Conservation (phyloP, 2,888 invertebrate genomes). For the Linnaemya vulpina region DNA sequence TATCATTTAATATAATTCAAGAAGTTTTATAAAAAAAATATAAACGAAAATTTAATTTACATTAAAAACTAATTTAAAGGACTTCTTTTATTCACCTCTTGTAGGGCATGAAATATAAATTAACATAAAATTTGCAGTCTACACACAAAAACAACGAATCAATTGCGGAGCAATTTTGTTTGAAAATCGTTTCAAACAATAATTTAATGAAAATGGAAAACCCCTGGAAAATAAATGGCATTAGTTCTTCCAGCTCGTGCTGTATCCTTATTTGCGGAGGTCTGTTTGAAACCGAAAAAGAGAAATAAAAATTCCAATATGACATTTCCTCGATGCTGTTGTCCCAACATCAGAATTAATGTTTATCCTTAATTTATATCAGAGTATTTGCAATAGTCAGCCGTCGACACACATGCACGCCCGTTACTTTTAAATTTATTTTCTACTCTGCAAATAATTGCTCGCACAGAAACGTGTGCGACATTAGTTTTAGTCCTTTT, state of each 20-base stretch:
- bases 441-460: constrained; percentile 50
- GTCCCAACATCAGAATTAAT: constrained; percentile 60
- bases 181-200: not conserved
- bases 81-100: not conserved
- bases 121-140: not conserved
- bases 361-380: constrained; percentile 66
- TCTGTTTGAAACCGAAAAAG: not conserved
- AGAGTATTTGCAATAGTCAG: constrained; percentile 49
- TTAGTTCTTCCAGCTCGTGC: not conserved
- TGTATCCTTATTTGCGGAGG: constrained; percentile 2
- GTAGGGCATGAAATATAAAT: not conserved
- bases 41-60: not conserved
- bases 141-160: not conserved
- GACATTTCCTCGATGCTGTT: constrained; percentile 44
- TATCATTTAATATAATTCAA: not conserved
- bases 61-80: not conserved
- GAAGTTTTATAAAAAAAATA: too few relatives aligned
- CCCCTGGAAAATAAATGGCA: constrained; percentile 25
- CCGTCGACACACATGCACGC: constrained; percentile 16
- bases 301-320: constrained; percentile 26
- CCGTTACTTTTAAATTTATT: not conserved
- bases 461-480: constrained; percentile 58
- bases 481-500: constrained; percentile 58
- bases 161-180: not conserved
- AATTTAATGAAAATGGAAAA: constrained; percentile 17